Conservation (phyloP, 2,888 invertebrate species). For the Aphidoletes aphidimyza region DNA sequence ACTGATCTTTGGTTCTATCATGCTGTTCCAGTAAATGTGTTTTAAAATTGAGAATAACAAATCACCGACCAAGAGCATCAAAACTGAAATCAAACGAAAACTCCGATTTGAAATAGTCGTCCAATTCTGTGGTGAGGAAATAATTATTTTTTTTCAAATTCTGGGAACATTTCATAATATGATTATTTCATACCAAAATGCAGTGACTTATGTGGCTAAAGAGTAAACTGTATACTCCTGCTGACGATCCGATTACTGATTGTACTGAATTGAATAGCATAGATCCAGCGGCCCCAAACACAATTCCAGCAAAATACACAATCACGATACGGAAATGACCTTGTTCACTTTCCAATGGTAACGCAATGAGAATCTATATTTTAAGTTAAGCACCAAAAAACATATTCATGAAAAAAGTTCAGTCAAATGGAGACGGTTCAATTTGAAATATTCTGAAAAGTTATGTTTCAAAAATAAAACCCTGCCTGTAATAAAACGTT, state of each 20-base stretch:
- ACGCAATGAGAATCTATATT: constrained; percentile 63
- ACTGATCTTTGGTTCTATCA: constrained; percentile 70
- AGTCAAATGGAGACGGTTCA: not conserved
- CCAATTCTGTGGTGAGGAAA: too few relatives aligned
- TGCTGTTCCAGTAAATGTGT: constrained; percentile 65
- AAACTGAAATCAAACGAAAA: constrained; percentile 71
- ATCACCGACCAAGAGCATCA: constrained; percentile 75
- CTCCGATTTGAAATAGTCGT: constrained; percentile 65
- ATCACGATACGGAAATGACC: constrained; percentile 76
- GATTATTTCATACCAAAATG: constrained; percentile 70
- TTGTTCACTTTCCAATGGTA: constrained; percentile 76
- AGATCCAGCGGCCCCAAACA: constrained; percentile 80
- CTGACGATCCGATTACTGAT: constrained; percentile 87
- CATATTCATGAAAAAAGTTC: not conserved
- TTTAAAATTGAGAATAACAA: constrained; percentile 70
- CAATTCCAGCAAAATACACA: constrained; percentile 80
- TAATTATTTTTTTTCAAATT: too few relatives aligned
- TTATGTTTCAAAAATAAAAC: not conserved
- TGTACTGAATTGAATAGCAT: constrained; percentile 79
- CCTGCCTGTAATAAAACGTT: constrained; percentile 77
- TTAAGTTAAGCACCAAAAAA: constrained; percentile 56
- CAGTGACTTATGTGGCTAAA: constrained; percentile 89
- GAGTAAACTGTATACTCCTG: constrained; percentile 88
- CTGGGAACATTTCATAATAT: constrained; percentile 56
- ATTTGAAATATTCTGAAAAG: not conserved